Evolutionary conservation across 2,797 vertebrate genomes (phyloP).

Genomic region (Betta splendens): DNA sequence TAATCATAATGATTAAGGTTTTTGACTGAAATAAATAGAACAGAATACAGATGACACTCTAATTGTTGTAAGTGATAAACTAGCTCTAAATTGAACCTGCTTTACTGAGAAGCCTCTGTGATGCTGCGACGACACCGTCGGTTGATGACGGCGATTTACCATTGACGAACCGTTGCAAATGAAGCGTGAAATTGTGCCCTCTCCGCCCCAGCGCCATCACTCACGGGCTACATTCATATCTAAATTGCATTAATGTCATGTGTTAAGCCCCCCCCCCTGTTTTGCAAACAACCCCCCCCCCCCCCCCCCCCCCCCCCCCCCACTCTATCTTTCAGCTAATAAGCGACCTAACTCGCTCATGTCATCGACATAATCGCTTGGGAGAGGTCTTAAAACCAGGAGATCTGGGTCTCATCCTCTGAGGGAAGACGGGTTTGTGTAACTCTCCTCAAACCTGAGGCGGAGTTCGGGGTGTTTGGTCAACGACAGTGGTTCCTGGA

Average conservation of each 20-base stretch:
- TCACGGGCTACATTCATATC: constrained; percentile 70
- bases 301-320: constrained; percentile 53
- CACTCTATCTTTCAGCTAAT: constrained; percentile 49
- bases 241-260: constrained; percentile 79
- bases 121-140: constrained; percentile 17
- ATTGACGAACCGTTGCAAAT: constrained; percentile 62
- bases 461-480: constrained; percentile 84
- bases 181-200: constrained; percentile 69
- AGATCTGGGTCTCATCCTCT: constrained; percentile 73
- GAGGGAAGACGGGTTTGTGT: constrained; percentile 77
- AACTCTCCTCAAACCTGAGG: constrained; percentile 82
- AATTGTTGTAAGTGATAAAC: constrained; percentile 7
- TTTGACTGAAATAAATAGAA: constrained; percentile 5
- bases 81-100: not conserved
- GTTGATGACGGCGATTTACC: constrained; percentile 41
- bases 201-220: constrained; percentile 64
- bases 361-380: constrained; percentile 82
- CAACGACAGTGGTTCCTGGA: constrained; percentile 86
- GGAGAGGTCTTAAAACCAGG: constrained; percentile 69
- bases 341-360: constrained; percentile 76
- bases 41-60: not conserved
- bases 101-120: constrained; percentile 8
- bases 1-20: too few species aligned
- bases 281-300: constrained; percentile 33
- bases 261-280: constrained; percentile 70